Conservation (phyloP, 1,140 invertebrate genomes). For the Diploscapter pachys region DNA sequence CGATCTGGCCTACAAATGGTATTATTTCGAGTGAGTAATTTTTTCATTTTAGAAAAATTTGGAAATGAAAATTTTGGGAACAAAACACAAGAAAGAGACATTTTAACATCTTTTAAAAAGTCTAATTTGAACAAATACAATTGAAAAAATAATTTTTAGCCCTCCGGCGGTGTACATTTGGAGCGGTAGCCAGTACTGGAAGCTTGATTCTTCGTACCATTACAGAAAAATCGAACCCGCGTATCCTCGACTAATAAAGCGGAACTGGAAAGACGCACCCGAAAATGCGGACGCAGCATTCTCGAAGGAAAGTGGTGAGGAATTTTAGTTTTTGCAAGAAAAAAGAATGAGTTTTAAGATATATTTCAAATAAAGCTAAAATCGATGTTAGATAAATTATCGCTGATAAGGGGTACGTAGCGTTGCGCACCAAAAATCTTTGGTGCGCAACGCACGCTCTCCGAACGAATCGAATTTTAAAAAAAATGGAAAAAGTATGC, state of each 20-base stretch:
- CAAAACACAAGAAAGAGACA: too few relatives aligned
- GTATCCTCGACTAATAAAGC: slow-evolving; percentile 10
- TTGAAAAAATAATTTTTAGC: slow-evolving; percentile 1
- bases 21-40: slow-evolving; percentile 10
- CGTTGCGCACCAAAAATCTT: too few relatives aligned
- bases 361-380: too few relatives aligned
- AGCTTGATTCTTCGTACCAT: background rate
- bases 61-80: too few relatives aligned
- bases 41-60: background rate
- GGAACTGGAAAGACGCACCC: slow-evolving; percentile 17
- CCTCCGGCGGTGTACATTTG: slow-evolving; percentile 12
- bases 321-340: background rate
- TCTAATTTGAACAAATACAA: too few relatives aligned
- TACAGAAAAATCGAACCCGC: slow-evolving; percentile 6
- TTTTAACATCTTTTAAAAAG: too few relatives aligned
- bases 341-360: too few relatives aligned
- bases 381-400: too few relatives aligned
- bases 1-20: slow-evolving; percentile 14
- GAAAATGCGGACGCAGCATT: background rate
- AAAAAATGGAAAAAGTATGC: too few relatives aligned
- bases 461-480: too few relatives aligned
- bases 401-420: too few relatives aligned
- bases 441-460: too few relatives aligned
- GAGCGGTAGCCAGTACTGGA: slow-evolving; percentile 7
- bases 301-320: slow-evolving; percentile 3